Evolutionary conservation across 1,140 invertebrate species (phyloP).

Genomic region (Pygmarrhopalites habei): DNA sequence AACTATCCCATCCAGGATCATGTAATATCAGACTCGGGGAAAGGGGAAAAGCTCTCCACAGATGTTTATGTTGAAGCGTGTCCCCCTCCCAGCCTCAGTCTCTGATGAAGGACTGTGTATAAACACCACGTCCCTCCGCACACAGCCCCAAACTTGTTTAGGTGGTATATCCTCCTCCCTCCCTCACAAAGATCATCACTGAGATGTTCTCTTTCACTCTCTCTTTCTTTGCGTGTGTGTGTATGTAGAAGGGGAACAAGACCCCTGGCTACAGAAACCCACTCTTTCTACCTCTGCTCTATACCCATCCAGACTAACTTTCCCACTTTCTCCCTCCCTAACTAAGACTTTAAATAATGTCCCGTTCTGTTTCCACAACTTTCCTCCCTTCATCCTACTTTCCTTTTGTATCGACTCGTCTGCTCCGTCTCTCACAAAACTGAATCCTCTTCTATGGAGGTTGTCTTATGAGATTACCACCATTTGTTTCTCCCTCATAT

Average conservation of each 20-base stretch:
- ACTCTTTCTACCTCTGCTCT: too few species aligned
- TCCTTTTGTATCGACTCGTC: background rate
- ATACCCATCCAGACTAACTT: too few species aligned
- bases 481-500: too few species aligned
- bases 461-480: background rate
- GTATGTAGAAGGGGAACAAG: too few species aligned
- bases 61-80: background rate
- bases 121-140: background rate
- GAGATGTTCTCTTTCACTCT: too few species aligned
- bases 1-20: background rate
- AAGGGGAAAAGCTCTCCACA: background rate
- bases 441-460: background rate
- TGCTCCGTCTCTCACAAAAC: background rate
- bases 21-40: background rate
- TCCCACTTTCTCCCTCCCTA: too few species aligned
- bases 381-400: background rate
- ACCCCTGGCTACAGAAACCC: too few species aligned
- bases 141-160: too few species aligned
- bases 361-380: background rate
- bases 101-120: background rate
- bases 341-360: too few species aligned
- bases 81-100: background rate
- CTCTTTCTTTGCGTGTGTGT: too few species aligned
- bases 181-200: background rate
- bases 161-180: too few species aligned